Evolutionary conservation across 2,888 invertebrate genomes (phyloP).

Genomic region (Scaptomyza caliginosa): DNA sequence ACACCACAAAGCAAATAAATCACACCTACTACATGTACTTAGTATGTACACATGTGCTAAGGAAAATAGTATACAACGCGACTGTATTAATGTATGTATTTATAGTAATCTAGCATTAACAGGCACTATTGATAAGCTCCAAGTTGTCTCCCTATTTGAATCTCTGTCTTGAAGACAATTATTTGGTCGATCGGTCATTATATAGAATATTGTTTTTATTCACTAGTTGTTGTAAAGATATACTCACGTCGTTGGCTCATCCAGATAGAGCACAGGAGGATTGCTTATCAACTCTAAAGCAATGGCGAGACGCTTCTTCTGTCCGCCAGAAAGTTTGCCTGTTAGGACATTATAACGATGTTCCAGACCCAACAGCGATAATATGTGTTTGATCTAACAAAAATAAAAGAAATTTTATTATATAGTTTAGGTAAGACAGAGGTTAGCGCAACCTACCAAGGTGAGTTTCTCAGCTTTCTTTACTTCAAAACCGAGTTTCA

Average conservation of each 20-base stretch:
- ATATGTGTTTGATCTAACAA: conserved; percentile 89
- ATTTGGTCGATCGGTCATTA: conserved; percentile 8
- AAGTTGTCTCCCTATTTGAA: neutral
- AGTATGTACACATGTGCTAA: no score
- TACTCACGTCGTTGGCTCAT: conserved; percentile 93
- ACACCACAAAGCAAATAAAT: neutral
- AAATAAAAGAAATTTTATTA: neutral
- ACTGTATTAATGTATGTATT: neutral
- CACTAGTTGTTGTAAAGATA: conserved; percentile 25
- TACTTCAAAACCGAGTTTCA: conserved; percentile 90
- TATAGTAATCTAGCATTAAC: neutral
- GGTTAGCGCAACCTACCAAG: conserved; percentile 85
- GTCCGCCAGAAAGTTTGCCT: conserved; percentile 92
- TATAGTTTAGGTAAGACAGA: neutral
- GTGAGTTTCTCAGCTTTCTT: conserved; percentile 88
- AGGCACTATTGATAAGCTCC: neutral
- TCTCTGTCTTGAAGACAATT: neutral
- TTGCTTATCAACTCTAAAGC: conserved; percentile 93
- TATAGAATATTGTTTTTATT: conserved; percentile 3
- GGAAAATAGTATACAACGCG: no score
- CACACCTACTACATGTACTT: no score
- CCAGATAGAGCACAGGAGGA: conserved; percentile 94
- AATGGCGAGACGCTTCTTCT: conserved; percentile 91
- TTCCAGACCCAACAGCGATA: conserved; percentile 89
- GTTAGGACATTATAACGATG: conserved; percentile 89